A percentile compares a stretch with the other conserved stretches of the same genome.
Conservation (phyloP, 2,888 invertebrate genomes). For the Drosophila subquinaria region DNA sequence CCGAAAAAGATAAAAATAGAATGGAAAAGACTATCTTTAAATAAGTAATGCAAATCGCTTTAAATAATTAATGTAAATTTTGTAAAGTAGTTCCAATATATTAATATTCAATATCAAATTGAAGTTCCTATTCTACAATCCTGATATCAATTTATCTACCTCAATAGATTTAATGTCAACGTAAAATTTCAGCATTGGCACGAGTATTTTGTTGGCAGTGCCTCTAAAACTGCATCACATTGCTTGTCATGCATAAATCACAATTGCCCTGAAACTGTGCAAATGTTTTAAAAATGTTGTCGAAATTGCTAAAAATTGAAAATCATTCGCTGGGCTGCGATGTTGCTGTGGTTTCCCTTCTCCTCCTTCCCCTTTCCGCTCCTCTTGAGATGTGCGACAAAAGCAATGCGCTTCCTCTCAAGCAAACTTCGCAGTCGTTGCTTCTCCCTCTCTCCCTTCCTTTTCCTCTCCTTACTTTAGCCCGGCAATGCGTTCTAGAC, state of each 20-base stretch:
- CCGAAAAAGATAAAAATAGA: too few species aligned
- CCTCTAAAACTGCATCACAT: background rate
- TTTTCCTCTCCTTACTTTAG: background rate
- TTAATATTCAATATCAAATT: too few species aligned
- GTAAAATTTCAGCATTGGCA: background rate
- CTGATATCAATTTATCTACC: background rate
- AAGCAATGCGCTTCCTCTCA: slow-evolving; percentile 17
- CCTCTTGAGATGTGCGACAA: slow-evolving; percentile 2
- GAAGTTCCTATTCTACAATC: background rate
- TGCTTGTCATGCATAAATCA: slow-evolving; percentile 25
- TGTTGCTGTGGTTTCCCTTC: slow-evolving; percentile 11
- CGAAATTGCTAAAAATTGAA: slow-evolving; percentile 11
- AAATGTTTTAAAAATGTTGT: slow-evolving; percentile 14
- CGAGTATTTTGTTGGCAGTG: background rate
- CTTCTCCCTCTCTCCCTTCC: background rate
- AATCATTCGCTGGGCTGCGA: slow-evolving; percentile 5
- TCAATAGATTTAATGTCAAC: background rate
- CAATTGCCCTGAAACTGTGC: slow-evolving; percentile 18
- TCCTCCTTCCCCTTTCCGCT: background rate
- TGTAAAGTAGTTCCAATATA: too few species aligned
- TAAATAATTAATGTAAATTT: too few species aligned
- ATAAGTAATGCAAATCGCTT: too few species aligned
- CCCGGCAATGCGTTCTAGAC: slow-evolving; percentile 26
- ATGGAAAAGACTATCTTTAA: too few species aligned
- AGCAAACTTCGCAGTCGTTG: background rate